phyloP scores from a whole-genome alignment of 2,113 vertebrate genomes.

The Hypomesus transpacificus region DNA sequence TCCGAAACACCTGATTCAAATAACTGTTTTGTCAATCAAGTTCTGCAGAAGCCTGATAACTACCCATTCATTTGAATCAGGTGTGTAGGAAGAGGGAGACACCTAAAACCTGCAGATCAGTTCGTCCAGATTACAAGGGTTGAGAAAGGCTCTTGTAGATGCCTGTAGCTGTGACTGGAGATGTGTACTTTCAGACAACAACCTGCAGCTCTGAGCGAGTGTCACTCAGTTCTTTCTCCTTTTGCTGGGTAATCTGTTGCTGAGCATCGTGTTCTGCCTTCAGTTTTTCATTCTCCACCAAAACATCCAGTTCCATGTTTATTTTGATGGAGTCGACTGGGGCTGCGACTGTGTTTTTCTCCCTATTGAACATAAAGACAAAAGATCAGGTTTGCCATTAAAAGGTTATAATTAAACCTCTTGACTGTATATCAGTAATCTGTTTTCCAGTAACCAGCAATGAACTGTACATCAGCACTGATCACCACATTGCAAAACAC shows the following conservation, averaged over 20 bases:
- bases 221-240: conserved; percentile 59
- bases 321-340: conserved; percentile 42
- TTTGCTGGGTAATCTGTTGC: conserved; percentile 42
- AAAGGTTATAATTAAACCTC: no score
- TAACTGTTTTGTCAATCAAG: no score
- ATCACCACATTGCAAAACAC: no score
- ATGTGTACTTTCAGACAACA: not conserved
- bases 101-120: not conserved
- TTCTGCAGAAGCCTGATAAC: no score
- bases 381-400: not conserved
- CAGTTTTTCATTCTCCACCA: conserved; percentile 66
- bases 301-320: conserved; percentile 58
- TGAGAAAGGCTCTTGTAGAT: no score
- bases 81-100: not conserved
- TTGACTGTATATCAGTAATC: no score
- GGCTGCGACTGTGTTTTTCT: conserved; percentile 19
- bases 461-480: no score
- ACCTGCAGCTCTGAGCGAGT: conserved; percentile 66
- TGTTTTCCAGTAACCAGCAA: no score
- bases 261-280: conserved; percentile 59
- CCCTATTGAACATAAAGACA: conserved; percentile 23
- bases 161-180: no score
- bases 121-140: no score
- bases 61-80: no score
- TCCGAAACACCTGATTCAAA: no score